phyloP scores from a whole-genome alignment of 2,797 vertebrate species.

The Pteropus rufus region DNA sequence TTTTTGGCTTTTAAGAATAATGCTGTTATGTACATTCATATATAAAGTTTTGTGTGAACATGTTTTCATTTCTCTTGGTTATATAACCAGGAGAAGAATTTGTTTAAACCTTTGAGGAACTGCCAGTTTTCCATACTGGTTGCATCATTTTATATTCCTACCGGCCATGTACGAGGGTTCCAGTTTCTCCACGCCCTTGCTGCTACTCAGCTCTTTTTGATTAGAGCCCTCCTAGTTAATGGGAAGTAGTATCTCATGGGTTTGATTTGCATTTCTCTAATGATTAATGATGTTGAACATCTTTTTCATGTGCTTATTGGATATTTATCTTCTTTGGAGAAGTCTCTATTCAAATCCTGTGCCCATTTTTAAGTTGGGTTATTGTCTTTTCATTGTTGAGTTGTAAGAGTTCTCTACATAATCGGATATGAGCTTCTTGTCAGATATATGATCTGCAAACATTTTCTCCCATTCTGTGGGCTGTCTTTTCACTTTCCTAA shows the following conservation, averaged over 20 bases:
- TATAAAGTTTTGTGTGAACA: background rate
- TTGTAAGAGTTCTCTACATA: background rate
- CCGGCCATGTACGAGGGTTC: background rate
- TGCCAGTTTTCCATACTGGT: background rate
- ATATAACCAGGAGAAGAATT: background rate
- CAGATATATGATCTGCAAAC: background rate
- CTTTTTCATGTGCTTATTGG: background rate
- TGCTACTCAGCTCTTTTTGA: background rate
- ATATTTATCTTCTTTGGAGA: background rate
- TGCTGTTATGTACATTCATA: background rate
- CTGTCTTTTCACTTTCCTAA: background rate
- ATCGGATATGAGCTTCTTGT: background rate
- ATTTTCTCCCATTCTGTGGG: background rate
- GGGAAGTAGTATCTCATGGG: background rate
- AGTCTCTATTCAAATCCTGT: background rate
- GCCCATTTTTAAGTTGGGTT: background rate
- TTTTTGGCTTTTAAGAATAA: background rate
- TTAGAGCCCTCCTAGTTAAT: background rate
- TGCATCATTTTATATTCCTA: background rate
- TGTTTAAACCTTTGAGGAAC: background rate
- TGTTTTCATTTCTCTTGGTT: background rate
- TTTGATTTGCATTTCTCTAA: background rate
- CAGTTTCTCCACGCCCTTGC: background rate
- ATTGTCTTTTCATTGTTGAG: background rate
- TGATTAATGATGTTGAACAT: background rate